Evolutionary conservation across 2,113 vertebrate genomes (phyloP), one percentile per base, ranked within the genome.

Genomic region (Cephalopholis sonnerati): DNA sequence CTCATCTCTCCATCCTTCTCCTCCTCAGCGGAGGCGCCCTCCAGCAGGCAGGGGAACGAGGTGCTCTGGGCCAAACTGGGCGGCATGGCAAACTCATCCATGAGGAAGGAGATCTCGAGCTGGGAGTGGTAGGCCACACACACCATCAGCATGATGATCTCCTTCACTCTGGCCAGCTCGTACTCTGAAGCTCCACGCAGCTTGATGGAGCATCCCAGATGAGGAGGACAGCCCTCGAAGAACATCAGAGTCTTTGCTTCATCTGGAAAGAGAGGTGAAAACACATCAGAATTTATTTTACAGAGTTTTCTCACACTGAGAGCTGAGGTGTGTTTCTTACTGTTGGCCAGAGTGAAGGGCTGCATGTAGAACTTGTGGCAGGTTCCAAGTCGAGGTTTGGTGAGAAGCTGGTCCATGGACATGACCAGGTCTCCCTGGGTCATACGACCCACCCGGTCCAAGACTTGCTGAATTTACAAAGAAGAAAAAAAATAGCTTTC

Each of bases 1-100:
- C 13, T 25, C 6, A 12, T 58, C 50, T 83, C 81, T 22, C 61
- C 79, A 4, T 93, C 87, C 3, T n/a, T n/a, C 25, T 74, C 71
- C 29, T 88, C 85, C 50, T 92, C 91, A 0, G 65, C 75, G 7
- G 85, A 39, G 1, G 66, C 9, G 0, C 93, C 96, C 77, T 98
- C 97, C 81, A 97, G 95, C 82, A 98, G 94, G 72, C 96, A 97
- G 9, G 96, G 96, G 84, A 99, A 97, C 9, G 97, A 98, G 59
- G 94, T 72, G 74, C 94, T 97, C 80, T 96, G 96, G 12, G 94
- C 86, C 62, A 98, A 85, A 39, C 95, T 97, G 53, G 98, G 98
- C 0, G 98, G 98, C 98, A 99, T 99, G 57, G 98, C 98, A 80
- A 99, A 99, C 82, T 99, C 98, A 65, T 99, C 98, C 98, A 99